These are phyloP conservation scores for Dasypolia templi DNA, from an alignment of 2,888 invertebrate species.

Conservation along the genomic window DNA sequence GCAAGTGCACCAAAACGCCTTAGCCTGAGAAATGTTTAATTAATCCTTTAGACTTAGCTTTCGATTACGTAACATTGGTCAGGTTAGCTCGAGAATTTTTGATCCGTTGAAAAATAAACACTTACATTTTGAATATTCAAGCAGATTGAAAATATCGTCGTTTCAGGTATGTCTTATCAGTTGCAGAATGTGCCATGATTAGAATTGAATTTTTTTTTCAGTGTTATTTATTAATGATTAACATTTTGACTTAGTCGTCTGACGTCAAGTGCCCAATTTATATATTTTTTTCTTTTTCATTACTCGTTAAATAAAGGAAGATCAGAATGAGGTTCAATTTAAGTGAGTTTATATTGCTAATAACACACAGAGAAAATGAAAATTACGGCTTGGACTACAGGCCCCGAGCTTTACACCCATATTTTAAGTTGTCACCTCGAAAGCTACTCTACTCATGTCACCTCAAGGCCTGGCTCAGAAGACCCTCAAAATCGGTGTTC, in stretches of 20 bases:
- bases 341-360: neutral
- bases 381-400: neutral
- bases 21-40: neutral
- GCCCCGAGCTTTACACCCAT: no score
- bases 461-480: no score
- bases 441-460: no score
- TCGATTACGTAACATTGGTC: neutral
- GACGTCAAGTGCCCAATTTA: slow-evolving; percentile 23
- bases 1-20: neutral
- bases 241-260: slow-evolving; percentile 50
- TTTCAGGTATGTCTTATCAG: slow-evolving; percentile 20
- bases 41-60: no score
- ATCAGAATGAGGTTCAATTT: slow-evolving; percentile 9
- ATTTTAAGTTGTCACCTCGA: no score
- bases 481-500: no score
- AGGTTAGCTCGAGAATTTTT: neutral
- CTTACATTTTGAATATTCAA: slow-evolving; percentile 49
- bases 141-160: slow-evolving; percentile 30
- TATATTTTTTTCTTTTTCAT: slow-evolving; percentile 2
- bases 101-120: neutral
- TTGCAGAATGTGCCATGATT: slow-evolving; percentile 56
- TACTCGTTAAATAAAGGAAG: slow-evolving; percentile 11
- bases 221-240: slow-evolving; percentile 34
- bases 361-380: no score
- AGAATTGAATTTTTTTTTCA: slow-evolving; percentile 44